These are phyloP conservation scores for Drosophila willistoni DNA, from an alignment of 1,140 invertebrate genomes.

Conservation along the genomic window DNA sequence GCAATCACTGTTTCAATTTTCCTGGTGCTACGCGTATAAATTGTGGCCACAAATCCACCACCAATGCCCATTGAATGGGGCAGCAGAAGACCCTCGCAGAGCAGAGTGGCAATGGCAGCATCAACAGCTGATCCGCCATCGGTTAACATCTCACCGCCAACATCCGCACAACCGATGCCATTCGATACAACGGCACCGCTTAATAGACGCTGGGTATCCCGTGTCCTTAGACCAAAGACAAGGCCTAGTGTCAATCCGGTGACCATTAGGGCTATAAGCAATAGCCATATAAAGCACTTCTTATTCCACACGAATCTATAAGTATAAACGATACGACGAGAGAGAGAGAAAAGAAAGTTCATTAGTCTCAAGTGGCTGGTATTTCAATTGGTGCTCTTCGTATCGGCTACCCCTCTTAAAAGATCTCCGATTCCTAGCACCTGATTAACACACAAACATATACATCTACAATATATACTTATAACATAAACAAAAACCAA, in stretches of 20 bases:
- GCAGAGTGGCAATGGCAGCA: slow-evolving; percentile 92
- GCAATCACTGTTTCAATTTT: slow-evolving; percentile 89
- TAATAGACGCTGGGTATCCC: slow-evolving; percentile 39
- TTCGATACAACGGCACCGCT: slow-evolving; percentile 76
- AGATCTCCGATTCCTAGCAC: neutral
- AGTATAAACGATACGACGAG: neutral
- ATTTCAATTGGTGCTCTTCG: neutral
- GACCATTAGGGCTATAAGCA: slow-evolving; percentile 56
- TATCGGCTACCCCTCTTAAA: neutral
- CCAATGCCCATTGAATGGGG: slow-evolving; percentile 95
- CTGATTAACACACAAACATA: neutral
- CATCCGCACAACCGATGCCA: slow-evolving; percentile 71
- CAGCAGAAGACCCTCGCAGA: slow-evolving; percentile 94
- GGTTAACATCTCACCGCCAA: slow-evolving; percentile 85
- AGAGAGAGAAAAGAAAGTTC: neutral
- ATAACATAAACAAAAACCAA: neutral
- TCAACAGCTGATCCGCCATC: slow-evolving; percentile 93
- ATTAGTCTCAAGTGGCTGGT: slow-evolving; percentile 3
- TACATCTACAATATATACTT: neutral
- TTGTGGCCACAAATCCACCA: slow-evolving; percentile 92
- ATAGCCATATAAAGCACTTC: slow-evolving; percentile 65
- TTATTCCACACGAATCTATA: slow-evolving; percentile 62
- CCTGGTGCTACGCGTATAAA: slow-evolving; percentile 87
- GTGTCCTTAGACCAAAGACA: slow-evolving; percentile 61
- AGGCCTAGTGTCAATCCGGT: slow-evolving; percentile 66